These are phyloP conservation scores for Podarcis cretensis DNA, from an alignment of 2,113 vertebrate species.

Conservation along the genomic window DNA sequence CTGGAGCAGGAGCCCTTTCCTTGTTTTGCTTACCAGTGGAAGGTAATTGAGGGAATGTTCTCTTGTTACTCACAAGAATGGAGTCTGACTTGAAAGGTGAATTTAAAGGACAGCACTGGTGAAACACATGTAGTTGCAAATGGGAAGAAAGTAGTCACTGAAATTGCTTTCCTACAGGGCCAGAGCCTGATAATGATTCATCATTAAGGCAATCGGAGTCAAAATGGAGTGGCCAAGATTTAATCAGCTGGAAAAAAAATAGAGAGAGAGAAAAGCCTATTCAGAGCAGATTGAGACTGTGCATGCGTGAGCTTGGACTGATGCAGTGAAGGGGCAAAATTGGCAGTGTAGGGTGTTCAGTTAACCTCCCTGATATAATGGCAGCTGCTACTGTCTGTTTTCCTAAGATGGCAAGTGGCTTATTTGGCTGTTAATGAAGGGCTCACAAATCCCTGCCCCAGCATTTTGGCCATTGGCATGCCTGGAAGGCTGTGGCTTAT, in stretches of 20 bases:
- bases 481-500: not conserved
- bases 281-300: not conserved
- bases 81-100: constrained; percentile 57
- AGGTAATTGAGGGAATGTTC: constrained; percentile 40
- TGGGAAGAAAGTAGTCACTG: constrained; percentile 62
- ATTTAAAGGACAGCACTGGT: constrained; percentile 57
- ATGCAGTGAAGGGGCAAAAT: not conserved
- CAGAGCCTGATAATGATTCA: constrained; percentile 50
- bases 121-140: constrained; percentile 61
- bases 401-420: not conserved
- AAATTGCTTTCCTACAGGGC: constrained; percentile 30
- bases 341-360: not conserved
- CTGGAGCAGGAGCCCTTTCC: constrained; percentile 43
- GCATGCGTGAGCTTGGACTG: not conserved
- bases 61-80: constrained; percentile 40
- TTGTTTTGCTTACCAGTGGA: constrained; percentile 48
- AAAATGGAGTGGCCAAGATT: constrained; percentile 57
- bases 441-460: too few relatives aligned
- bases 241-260: constrained; percentile 29
- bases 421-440: not conserved
- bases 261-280: constrained; percentile 13
- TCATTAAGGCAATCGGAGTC: constrained; percentile 61
- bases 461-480: not conserved
- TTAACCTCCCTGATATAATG: not conserved
- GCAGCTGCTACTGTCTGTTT: constrained; percentile 20